phyloP scores from a whole-genome alignment of 2,113 vertebrate species.

The Salvelinus alpinus region DNA sequence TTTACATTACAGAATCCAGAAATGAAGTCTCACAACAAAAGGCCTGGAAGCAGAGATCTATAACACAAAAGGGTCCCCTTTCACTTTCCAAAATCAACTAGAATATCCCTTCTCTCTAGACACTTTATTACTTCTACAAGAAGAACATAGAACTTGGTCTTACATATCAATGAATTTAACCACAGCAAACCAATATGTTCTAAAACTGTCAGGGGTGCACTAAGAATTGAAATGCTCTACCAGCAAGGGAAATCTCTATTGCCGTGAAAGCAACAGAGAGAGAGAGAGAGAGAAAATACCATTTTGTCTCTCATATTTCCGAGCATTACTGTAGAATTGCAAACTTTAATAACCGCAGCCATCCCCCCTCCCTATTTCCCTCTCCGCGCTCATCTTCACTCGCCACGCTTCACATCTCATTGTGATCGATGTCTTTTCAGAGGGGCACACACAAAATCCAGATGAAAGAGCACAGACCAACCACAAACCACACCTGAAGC shows the following conservation, averaged over 20 bases:
- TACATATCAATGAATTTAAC: slow-evolving; percentile 4
- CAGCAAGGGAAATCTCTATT: not conserved
- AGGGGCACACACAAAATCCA: slow-evolving; percentile 51
- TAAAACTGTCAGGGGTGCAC: not conserved
- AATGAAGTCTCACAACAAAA: not conserved
- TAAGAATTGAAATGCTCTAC: not conserved
- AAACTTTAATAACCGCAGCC: not conserved
- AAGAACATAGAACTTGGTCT: not conserved
- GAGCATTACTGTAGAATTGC: not conserved
- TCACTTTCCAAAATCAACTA: not conserved
- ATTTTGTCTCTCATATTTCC: not conserved
- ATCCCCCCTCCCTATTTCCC: not conserved
- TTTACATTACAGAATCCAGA: not conserved
- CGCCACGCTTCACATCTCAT: slow-evolving; percentile 59
- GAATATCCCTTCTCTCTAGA: too few relatives aligned
- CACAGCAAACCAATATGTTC: not conserved
- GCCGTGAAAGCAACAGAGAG: not conserved
- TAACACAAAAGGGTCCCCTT: not conserved
- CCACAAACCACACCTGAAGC: slow-evolving; percentile 63
- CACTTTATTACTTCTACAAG: not conserved
- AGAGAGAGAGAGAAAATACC: not conserved
- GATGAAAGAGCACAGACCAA: slow-evolving; percentile 51
- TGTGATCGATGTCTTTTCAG: slow-evolving; percentile 58
- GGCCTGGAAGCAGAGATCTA: not conserved
- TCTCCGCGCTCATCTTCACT: slow-evolving; percentile 10